Base-by-base conservation (phyloP, 2,888 invertebrate species). In the Oscheius sp. region DNA sequence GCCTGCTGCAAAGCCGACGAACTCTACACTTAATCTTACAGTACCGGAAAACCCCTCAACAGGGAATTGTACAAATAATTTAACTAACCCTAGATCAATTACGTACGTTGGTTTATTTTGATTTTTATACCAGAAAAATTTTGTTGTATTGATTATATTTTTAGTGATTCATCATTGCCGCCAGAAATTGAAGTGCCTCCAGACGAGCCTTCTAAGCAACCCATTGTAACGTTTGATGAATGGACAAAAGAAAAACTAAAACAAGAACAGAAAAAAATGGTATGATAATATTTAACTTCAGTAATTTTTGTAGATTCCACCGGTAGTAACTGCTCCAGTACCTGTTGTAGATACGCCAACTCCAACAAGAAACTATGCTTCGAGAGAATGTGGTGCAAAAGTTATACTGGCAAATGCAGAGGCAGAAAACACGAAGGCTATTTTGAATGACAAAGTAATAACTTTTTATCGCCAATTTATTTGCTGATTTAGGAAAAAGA, bases 381-480 rank as follows among this genome's bases (percentile, higher is more conserved):
- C 96, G 0, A 93, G 93, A 3, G 96, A 95, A 87, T 99, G 99
- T 90, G 98, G 98, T 0, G 96, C 99, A 0, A 99, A 99, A 91
- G 92, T 99, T 41, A 93, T 96, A 1, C 93, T 94, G 25, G 93
- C 94, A 2, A 99, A 99, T 90, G 93, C 94, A 0, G 98, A 97
- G 90, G 93, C 97, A 0, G 93, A 93, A 76, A 94, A 95, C 82
- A 86, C 89, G 2, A 89, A 88, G 92, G 93, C 94, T 59, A 93
- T 99, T 59, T 91, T 99, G 64, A 94, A 94, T 63, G 93, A 94
- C 2, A 85, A 85, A 72, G 85, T 86, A 43, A 55, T 75, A 9
- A 7, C 43, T 9, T 16, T 13, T 43, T 63, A 25, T 29, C 21
- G 13, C 2, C 16, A 7, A 49, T 49, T 18, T 49, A 49, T 7